Conservation (phyloP, 2,797 vertebrate species). For the Erethizon dorsatum region DNA sequence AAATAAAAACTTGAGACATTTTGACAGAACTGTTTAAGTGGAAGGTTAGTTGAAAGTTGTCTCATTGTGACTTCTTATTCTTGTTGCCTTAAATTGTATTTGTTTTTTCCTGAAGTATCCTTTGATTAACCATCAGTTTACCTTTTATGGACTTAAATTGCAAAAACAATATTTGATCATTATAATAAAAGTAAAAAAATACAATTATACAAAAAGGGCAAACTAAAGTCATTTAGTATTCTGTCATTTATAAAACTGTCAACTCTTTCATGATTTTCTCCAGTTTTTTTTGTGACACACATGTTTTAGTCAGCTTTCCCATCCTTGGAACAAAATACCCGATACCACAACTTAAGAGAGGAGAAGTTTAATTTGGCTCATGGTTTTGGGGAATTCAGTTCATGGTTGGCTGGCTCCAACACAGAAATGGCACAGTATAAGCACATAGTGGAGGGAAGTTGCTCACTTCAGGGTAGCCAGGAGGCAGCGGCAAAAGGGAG, state of each 20-base stretch:
- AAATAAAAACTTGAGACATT: background rate
- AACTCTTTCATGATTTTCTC: conserved; percentile 1
- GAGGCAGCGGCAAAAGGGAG: background rate
- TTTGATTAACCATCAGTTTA: conserved; percentile 18
- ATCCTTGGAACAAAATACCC: no score
- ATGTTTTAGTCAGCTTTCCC: no score
- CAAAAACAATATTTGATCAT: background rate
- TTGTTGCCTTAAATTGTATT: conserved; percentile 11
- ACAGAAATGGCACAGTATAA: background rate
- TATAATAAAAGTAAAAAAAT: conserved; percentile 21
- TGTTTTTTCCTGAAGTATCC: background rate
- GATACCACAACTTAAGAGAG: no score
- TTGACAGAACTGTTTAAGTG: background rate
- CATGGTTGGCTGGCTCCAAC: no score
- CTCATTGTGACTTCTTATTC: background rate
- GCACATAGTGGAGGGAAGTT: background rate
- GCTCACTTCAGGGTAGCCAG: background rate
- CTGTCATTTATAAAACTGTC: background rate
- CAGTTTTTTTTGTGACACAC: background rate
- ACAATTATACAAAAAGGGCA: background rate
- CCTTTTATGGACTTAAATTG: background rate
- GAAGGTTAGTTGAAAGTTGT: background rate
- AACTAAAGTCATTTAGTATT: conserved; percentile 9
- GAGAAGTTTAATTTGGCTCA: no score
- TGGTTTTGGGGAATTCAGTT: no score